phyloP scores from a whole-genome alignment of 2,113 vertebrate species.

The Seriola rivoliana region DNA sequence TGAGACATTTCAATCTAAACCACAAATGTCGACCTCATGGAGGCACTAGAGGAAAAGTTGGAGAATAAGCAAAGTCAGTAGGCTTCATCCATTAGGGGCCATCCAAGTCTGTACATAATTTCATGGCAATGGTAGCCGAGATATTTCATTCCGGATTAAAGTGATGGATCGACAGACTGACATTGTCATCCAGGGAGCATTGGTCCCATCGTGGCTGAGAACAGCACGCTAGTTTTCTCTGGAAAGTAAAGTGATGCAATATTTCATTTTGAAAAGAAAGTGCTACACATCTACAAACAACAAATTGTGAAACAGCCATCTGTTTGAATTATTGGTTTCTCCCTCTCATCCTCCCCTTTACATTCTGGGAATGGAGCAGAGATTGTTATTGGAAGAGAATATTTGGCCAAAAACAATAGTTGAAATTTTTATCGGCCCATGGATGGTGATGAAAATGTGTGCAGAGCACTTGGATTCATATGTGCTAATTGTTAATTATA shows the following conservation, averaged over 20 bases:
- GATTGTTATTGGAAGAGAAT: conserved; percentile 6
- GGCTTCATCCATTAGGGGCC: background rate
- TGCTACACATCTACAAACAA: background rate
- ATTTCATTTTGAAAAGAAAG: background rate
- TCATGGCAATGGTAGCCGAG: background rate
- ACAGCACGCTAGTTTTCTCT: background rate
- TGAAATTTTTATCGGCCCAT: background rate
- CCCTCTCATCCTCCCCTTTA: conserved; percentile 16
- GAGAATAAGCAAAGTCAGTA: background rate
- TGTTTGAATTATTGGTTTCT: conserved; percentile 19
- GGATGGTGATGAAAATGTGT: background rate
- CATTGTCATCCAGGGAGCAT: background rate
- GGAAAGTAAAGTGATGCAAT: background rate
- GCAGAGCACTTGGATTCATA: background rate
- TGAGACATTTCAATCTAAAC: background rate
- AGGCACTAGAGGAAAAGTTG: background rate
- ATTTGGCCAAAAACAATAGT: conserved; percentile 10
- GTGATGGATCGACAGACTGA: background rate
- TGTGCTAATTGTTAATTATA: conserved; percentile 29
- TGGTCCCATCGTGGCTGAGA: background rate
- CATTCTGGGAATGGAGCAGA: conserved; percentile 11
- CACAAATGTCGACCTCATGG: background rate
- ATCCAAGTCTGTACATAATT: background rate
- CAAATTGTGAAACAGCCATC: background rate
- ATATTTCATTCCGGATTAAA: background rate